Percentiles rank a stretch among this genome's conserved stretches.
These are phyloP conservation scores for Chelonia mydas DNA, from an alignment of 2,797 vertebrate species.

Conservation along the genomic window DNA sequence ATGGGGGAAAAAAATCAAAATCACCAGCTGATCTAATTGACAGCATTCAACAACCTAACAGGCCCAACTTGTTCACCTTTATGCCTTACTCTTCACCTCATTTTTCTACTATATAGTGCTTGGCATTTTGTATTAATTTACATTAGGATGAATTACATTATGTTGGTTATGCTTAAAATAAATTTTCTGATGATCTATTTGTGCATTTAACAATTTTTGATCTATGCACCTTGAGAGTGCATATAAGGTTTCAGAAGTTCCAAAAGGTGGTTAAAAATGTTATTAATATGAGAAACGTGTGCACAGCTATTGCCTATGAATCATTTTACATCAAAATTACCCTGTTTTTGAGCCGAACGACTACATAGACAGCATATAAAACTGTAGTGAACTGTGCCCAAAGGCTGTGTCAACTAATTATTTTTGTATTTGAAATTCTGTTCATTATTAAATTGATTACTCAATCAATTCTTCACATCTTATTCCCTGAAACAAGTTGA, in stretches of 20 bases:
- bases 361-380: conserved; percentile 54
- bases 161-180: conserved; percentile 64
- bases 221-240: conserved; percentile 41
- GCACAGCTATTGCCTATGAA: conserved; percentile 71
- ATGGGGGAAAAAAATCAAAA: neutral
- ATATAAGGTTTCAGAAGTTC: conserved; percentile 41
- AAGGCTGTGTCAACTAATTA: conserved; percentile 60
- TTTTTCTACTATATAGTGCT: neutral
- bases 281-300: conserved; percentile 72
- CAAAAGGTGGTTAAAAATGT: conserved; percentile 68
- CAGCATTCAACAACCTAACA: neutral
- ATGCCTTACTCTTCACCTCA: conserved; percentile 1
- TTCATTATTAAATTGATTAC: conserved; percentile 75
- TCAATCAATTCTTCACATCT: conserved; percentile 66
- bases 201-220: conserved; percentile 58
- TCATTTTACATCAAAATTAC: conserved; percentile 60
- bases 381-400: conserved; percentile 55
- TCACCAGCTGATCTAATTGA: neutral
- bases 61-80: neutral
- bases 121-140: conserved; percentile 38
- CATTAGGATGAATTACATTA: conserved; percentile 60
- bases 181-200: conserved; percentile 70
- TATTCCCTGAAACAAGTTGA: conserved; percentile 64
- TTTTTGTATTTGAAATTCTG: conserved; percentile 70
- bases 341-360: conserved; percentile 41